A percentile compares a stretch with the other conserved stretches of the same genome.
These are phyloP conservation scores for Coreoperca whiteheadi DNA, from an alignment of 2,113 vertebrate species.

Conservation along the genomic window DNA sequence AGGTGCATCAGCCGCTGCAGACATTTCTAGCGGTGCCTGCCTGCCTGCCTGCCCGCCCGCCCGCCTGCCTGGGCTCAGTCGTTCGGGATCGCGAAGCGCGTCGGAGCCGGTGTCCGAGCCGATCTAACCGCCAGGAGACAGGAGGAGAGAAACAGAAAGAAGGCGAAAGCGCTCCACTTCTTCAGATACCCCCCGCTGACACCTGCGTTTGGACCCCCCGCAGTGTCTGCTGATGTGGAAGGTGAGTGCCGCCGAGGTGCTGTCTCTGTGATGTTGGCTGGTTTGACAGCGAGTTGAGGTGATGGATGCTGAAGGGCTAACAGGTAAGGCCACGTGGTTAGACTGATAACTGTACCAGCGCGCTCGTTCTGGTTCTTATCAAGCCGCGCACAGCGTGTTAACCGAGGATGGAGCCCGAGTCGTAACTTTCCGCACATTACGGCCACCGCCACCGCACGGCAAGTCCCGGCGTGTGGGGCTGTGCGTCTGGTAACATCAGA, in stretches of 20 bases:
- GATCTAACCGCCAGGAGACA: neutral
- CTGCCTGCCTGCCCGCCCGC: neutral
- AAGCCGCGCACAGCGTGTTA: neutral
- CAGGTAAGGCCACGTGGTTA: slow-evolving; percentile 65
- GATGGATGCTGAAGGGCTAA: slow-evolving; percentile 15
- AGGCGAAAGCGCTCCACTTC: neutral
- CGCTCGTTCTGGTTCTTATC: neutral
- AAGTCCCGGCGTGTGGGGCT: slow-evolving; percentile 6
- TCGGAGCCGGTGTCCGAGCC: slow-evolving; percentile 36
- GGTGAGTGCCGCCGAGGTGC: slow-evolving; percentile 65
- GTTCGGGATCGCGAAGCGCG: slow-evolving; percentile 24
- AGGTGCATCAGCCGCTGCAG: slow-evolving; percentile 24
- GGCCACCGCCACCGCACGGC: slow-evolving; percentile 1
- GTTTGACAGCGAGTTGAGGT: slow-evolving; percentile 15
- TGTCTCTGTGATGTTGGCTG: slow-evolving; percentile 12
- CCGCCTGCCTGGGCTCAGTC: neutral
- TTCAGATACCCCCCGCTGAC: neutral
- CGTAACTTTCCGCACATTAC: slow-evolving; percentile 48
- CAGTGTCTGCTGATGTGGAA: slow-evolving; percentile 30
- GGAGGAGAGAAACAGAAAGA: neutral
- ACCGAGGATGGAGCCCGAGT: slow-evolving; percentile 6
- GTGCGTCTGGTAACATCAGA: slow-evolving; percentile 44
- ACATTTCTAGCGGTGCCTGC: slow-evolving; percentile 21
- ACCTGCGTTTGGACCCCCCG: slow-evolving; percentile 3
- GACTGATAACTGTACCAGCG: slow-evolving; percentile 11